A percentile compares a stretch with the other conserved stretches of the same genome.
These are phyloP conservation scores for Stomatorhinus walkeri DNA, from an alignment of 2,797 vertebrate species.

Conservation along the genomic window DNA sequence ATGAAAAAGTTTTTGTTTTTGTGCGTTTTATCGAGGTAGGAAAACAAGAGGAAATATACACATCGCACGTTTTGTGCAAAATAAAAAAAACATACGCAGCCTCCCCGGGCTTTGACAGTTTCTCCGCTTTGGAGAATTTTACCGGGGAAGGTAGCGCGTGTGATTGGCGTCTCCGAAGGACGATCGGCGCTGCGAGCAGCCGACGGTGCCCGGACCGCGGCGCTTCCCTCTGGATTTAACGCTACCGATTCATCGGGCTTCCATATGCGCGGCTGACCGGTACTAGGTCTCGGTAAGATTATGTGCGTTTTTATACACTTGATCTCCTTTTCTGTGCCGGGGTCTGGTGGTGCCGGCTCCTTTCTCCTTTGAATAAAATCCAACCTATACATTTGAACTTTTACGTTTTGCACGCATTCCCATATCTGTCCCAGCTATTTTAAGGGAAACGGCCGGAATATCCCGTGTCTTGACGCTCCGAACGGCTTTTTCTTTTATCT, in stretches of 20 bases:
- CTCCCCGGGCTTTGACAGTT: constrained; percentile 34
- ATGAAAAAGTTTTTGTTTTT: constrained; percentile 20
- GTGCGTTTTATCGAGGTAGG: constrained; percentile 31
- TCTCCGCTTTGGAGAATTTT: constrained; percentile 20
- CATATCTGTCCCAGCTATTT: not conserved
- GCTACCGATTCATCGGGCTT: constrained; percentile 14
- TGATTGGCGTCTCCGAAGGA: not conserved
- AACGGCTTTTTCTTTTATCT: not conserved
- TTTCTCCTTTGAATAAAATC: not conserved
- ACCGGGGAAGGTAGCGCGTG: not conserved
- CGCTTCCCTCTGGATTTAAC: constrained; percentile 50
- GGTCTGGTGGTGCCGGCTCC: not conserved
- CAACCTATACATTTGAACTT: not conserved
- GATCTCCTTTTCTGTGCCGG: not conserved
- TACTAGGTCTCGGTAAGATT: constrained; percentile 55
- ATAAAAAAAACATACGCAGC: constrained; percentile 5
- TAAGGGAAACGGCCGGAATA: not conserved
- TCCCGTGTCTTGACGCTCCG: not conserved
- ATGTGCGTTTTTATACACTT: constrained; percentile 25
- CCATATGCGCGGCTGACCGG: constrained; percentile 35
- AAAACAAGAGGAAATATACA: constrained; percentile 39
- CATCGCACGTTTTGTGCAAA: not conserved
- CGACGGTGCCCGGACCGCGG: not conserved
- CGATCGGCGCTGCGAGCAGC: constrained; percentile 3
- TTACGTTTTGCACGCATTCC: not conserved